These are phyloP conservation scores for Trichechus manatus DNA, from an alignment of 2,113 vertebrate genomes.

Conservation along the genomic window DNA sequence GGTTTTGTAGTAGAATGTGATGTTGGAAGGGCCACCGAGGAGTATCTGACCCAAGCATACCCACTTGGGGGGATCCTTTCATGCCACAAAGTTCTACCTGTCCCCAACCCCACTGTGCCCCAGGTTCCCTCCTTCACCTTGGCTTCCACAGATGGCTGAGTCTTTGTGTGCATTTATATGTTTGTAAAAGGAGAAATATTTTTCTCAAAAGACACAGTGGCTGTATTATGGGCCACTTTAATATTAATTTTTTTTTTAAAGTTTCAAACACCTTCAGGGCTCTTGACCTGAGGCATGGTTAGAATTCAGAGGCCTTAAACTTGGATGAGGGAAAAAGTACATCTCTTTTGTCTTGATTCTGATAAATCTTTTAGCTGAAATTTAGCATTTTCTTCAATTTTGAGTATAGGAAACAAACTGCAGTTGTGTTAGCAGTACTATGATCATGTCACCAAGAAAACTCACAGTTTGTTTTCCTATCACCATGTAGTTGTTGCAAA, in stretches of 20 bases:
- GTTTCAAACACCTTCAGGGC: not conserved
- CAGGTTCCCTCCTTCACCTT: not conserved
- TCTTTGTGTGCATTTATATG: not conserved
- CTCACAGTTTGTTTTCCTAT: not conserved
- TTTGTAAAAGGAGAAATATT: constrained; percentile 12
- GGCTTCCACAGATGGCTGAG: not conserved
- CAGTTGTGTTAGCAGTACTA: not conserved
- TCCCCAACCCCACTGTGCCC: not conserved
- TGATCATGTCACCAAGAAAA: not conserved
- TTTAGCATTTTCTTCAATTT: not conserved
- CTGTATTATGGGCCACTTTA: not conserved
- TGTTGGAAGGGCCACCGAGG: too few species aligned
- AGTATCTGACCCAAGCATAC: not conserved
- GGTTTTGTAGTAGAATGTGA: not conserved
- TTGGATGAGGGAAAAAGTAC: not conserved
- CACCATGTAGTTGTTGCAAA: too few species aligned
- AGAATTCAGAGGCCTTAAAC: not conserved
- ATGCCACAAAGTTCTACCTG: not conserved
- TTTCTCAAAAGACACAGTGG: not conserved
- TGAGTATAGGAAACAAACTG: not conserved
- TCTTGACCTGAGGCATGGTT: not conserved
- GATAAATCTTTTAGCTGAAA: not conserved
- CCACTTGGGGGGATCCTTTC: not conserved
- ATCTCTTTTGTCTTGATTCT: constrained; percentile 14
- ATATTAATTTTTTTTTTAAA: not conserved